These are phyloP conservation scores for Esox lucius DNA, from an alignment of 2,797 vertebrate genomes.

Conservation along the genomic window DNA sequence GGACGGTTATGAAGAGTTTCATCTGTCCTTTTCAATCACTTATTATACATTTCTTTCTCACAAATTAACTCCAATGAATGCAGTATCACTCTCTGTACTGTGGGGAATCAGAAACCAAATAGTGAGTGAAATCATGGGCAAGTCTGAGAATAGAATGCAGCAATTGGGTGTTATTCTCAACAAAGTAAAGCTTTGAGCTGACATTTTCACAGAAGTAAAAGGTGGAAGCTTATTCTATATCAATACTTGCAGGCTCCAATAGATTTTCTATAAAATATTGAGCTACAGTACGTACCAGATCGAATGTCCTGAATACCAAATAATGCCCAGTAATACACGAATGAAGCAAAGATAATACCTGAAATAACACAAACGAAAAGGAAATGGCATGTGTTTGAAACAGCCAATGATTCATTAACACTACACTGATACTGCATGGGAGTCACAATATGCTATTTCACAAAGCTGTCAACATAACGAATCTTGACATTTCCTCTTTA, in stretches of 20 bases:
- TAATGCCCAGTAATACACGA: slow-evolving; percentile 30
- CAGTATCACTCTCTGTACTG: slow-evolving; percentile 3
- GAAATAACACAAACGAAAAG: not conserved
- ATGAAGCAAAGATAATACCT: slow-evolving; percentile 3
- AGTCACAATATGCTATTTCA: not conserved
- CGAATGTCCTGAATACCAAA: slow-evolving; percentile 50
- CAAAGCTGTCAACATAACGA: not conserved
- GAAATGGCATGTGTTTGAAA: not conserved
- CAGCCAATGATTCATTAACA: not conserved
- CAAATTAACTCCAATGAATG: not conserved
- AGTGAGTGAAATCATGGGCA: slow-evolving; percentile 23
- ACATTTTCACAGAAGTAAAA: slow-evolving; percentile 29
- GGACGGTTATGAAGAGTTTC: not conserved
- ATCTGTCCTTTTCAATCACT: not conserved
- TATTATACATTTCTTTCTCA: not conserved
- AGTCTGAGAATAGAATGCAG: slow-evolving; percentile 3
- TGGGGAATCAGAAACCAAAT: slow-evolving; percentile 9
- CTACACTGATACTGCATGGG: not conserved
- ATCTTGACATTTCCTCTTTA: slow-evolving; percentile 7
- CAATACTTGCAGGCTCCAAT: slow-evolving; percentile 37
- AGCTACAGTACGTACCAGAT: slow-evolving; percentile 23
- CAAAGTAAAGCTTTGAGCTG: slow-evolving; percentile 35
- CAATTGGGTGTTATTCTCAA: slow-evolving; percentile 13
- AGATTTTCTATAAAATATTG: slow-evolving; percentile 34
- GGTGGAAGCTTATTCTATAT: slow-evolving; percentile 22